Evolutionary conservation across 2,888 invertebrate species (phyloP).

Genomic region (Didymodactylos carnosus): DNA sequence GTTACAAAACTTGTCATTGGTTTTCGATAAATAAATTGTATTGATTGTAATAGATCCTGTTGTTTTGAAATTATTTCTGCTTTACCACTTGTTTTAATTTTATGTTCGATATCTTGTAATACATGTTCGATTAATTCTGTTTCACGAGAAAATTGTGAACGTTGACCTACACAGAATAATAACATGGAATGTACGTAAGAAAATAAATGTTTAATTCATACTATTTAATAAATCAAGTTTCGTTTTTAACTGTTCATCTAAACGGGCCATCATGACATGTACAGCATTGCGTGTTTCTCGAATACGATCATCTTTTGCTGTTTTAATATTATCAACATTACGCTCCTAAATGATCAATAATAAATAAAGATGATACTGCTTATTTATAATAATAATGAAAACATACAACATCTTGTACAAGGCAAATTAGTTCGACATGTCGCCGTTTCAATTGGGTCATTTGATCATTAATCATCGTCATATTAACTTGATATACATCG

Average conservation of each 20-base stretch:
- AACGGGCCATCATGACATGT: slow-evolving; percentile 69
- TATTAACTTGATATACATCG: slow-evolving; percentile 69
- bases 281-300: slow-evolving; percentile 76
- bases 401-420: slow-evolving; percentile 57
- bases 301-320: slow-evolving; percentile 73
- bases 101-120: slow-evolving; percentile 47
- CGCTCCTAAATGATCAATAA: slow-evolving; percentile 47
- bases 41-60: slow-evolving; percentile 57
- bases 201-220: background rate
- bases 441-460: slow-evolving; percentile 56
- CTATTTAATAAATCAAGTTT: slow-evolving; percentile 41
- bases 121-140: slow-evolving; percentile 68
- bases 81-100: slow-evolving; percentile 54
- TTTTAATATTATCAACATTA: slow-evolving; percentile 67
- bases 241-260: slow-evolving; percentile 68
- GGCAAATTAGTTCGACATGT: slow-evolving; percentile 61
- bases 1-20: slow-evolving; percentile 71
- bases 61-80: slow-evolving; percentile 64
- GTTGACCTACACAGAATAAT: slow-evolving; percentile 46
- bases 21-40: slow-evolving; percentile 61
- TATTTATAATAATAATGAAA: background rate
- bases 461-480: slow-evolving; percentile 63
- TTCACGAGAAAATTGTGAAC: slow-evolving; percentile 50
- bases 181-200: background rate
- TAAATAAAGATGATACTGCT: background rate